A percentile compares a stretch with the other conserved stretches of the same genome.
These are phyloP conservation scores for Triplophysa siluroides DNA, from an alignment of 2,113 vertebrate genomes.

Conservation along the genomic window DNA sequence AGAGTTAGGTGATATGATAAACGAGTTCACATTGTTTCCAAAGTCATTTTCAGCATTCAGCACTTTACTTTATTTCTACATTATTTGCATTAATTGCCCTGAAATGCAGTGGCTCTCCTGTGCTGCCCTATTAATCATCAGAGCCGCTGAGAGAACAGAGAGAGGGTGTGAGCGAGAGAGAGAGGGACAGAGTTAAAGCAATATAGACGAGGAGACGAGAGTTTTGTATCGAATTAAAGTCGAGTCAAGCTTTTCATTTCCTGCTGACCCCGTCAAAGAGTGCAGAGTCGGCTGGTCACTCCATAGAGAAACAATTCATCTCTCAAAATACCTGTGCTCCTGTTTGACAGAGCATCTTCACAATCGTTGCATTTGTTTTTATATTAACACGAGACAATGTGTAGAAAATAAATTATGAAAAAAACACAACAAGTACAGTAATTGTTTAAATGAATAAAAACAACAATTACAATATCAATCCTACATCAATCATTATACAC, in stretches of 20 bases:
- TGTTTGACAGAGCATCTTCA: not conserved
- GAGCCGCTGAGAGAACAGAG: slow-evolving; percentile 33
- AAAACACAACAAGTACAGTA: too few relatives aligned
- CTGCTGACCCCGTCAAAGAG: slow-evolving; percentile 68
- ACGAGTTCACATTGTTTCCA: not conserved
- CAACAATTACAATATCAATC: too few relatives aligned
- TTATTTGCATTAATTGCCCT: slow-evolving; percentile 63
- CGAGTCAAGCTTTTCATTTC: slow-evolving; percentile 59
- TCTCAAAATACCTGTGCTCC: not conserved
- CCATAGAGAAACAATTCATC: not conserved
- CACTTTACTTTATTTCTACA: slow-evolving; percentile 48
- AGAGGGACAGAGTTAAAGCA: not conserved
- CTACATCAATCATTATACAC: too few relatives aligned
- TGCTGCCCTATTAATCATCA: slow-evolving; percentile 68
- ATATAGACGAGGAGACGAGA: slow-evolving; percentile 1
- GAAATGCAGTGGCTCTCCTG: slow-evolving; percentile 64
- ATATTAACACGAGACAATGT: too few relatives aligned
- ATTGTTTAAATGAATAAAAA: too few relatives aligned
- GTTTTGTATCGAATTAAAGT: slow-evolving; percentile 49
- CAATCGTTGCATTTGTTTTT: too few relatives aligned
- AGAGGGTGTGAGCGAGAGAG: not conserved
- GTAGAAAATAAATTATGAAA: too few relatives aligned
- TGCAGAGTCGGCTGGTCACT: slow-evolving; percentile 44
- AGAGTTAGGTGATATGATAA: not conserved
- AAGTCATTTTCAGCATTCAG: slow-evolving; percentile 56